Evolutionary conservation across 2,888 invertebrate genomes (phyloP).

Genomic region (Drosophila limbata): DNA sequence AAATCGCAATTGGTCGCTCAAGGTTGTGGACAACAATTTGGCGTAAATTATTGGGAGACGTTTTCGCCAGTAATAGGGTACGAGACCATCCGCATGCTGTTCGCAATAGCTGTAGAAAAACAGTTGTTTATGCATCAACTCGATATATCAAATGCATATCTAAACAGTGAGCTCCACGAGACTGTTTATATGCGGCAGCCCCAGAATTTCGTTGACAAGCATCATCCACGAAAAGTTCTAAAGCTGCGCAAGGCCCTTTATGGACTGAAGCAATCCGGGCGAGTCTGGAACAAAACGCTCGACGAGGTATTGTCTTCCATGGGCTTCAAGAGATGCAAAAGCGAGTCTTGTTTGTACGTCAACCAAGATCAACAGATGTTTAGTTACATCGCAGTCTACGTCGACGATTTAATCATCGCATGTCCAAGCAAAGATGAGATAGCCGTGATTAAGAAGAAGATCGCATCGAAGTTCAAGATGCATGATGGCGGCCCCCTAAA

Average conservation of each 20-base stretch:
- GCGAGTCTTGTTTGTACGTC: conserved; percentile 1
- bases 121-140: conserved; percentile 8
- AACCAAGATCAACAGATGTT: not conserved
- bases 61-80: too few relatives aligned
- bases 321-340: not conserved
- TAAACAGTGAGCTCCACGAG: not conserved
- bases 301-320: too few relatives aligned
- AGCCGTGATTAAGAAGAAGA: conserved; percentile 1
- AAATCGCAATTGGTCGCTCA: not conserved
- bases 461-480: not conserved
- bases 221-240: not conserved
- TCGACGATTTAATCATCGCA: conserved; percentile 3
- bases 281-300: conserved; percentile 9
- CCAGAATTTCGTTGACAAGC: not conserved
- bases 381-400: conserved; percentile 3
- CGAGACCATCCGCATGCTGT: too few relatives aligned
- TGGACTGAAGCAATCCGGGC: not conserved
- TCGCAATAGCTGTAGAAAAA: conserved; percentile 14
- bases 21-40: conserved; percentile 1
- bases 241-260: conserved; percentile 4
- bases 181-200: conserved; percentile 9
- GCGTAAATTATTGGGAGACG: conserved; percentile 6
- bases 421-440: not conserved
- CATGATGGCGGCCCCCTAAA: too few relatives aligned
- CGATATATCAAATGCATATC: conserved; percentile 9